These are phyloP conservation scores for Rhinichthys klamathensis DNA, from an alignment of 2,113 vertebrate genomes.

Conservation along the genomic window DNA sequence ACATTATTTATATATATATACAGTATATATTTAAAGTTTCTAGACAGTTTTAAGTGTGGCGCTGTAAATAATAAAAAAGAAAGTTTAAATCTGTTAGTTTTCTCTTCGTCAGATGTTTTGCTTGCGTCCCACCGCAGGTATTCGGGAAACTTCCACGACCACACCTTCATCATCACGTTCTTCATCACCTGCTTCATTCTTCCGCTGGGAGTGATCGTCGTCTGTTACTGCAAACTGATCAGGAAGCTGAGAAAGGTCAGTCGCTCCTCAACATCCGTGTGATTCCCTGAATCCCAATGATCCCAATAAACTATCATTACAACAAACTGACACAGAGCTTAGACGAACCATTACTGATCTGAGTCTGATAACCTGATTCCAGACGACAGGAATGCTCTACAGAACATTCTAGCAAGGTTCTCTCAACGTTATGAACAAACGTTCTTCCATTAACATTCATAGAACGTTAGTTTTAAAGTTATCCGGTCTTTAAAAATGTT, in stretches of 20 bases:
- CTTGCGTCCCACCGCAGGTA: conserved; percentile 76
- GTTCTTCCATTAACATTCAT: no score
- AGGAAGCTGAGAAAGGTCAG: conserved; percentile 84
- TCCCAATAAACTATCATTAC: not conserved
- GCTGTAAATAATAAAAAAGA: no score
- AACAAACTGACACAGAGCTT: not conserved
- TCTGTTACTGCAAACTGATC: conserved; percentile 86
- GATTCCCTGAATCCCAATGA: not conserved
- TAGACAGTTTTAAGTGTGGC: no score
- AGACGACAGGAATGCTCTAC: not conserved
- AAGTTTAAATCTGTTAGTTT: not conserved
- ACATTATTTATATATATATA: no score
- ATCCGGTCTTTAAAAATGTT: no score
- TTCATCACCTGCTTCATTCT: conserved; percentile 86
- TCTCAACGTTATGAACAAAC: no score
- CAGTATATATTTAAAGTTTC: no score
- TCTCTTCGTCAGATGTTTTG: no score
- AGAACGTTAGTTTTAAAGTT: no score
- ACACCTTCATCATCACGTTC: conserved; percentile 84
- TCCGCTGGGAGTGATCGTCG: conserved; percentile 84
- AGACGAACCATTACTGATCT: not conserved
- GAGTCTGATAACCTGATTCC: not conserved
- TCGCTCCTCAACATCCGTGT: conserved; percentile 3
- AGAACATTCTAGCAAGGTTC: not conserved
- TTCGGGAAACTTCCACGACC: conserved; percentile 75